Conservation (phyloP, 1,140 invertebrate species). For the Hesperophylax magnus region DNA sequence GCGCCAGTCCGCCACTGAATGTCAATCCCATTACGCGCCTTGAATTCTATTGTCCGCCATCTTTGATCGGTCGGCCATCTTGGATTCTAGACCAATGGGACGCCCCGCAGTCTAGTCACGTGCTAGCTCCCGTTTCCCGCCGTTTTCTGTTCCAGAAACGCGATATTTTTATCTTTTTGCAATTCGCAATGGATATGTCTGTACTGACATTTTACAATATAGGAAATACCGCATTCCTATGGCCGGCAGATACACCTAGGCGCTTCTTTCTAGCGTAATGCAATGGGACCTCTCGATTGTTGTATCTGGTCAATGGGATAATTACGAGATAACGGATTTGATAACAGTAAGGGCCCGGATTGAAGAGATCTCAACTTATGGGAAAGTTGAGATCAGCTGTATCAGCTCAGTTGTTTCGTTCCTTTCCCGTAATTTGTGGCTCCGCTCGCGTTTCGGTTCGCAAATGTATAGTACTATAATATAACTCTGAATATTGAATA, state of each 20-base stretch:
- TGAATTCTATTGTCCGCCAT: conserved; percentile 4
- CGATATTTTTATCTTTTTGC: neutral
- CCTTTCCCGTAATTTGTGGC: too few relatives aligned
- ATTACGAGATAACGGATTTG: neutral
- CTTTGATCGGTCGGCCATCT: neutral
- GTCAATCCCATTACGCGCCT: neutral
- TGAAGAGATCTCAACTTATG: too few relatives aligned
- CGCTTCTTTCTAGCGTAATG: neutral
- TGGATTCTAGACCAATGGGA: conserved; percentile 7
- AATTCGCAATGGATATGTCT: neutral
- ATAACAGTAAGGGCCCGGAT: too few relatives aligned
- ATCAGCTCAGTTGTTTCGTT: too few relatives aligned
- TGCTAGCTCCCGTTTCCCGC: neutral
- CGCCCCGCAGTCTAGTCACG: neutral
- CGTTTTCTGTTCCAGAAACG: conserved; percentile 2
- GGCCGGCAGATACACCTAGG: too few relatives aligned
- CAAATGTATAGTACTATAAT: too few relatives aligned
- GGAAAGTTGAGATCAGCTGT: too few relatives aligned
- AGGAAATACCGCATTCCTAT: neutral
- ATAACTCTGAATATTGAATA: too few relatives aligned
- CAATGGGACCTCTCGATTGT: neutral
- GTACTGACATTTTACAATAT: neutral
- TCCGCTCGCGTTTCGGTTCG: too few relatives aligned
- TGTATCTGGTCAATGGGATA: neutral
- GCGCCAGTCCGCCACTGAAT: too few relatives aligned